phyloP scores from a whole-genome alignment of 2,888 invertebrate species.

The Himalopsyche anomala region DNA sequence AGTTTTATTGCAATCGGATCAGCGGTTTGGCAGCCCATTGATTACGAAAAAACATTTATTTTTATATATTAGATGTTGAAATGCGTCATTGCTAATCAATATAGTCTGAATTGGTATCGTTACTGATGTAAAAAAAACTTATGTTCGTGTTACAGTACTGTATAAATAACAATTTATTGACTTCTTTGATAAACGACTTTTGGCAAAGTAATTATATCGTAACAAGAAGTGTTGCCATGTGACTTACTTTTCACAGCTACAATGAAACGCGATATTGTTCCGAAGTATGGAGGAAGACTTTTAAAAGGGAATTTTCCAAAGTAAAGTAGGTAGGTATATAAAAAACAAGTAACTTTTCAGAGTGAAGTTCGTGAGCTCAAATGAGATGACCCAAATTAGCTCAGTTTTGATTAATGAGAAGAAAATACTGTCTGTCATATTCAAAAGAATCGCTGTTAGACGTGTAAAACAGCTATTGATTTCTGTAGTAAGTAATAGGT shows the following conservation, averaged over 20 bases:
- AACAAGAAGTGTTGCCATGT: background rate
- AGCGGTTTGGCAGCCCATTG: too few species aligned
- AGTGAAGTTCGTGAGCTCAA: conserved; percentile 3
- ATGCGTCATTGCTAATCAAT: too few species aligned
- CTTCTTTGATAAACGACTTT: too few species aligned
- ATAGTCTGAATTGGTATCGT: too few species aligned
- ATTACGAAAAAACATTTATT: too few species aligned
- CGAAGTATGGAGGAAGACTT: background rate
- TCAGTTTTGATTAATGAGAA: conserved; percentile 27
- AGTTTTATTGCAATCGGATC: too few species aligned
- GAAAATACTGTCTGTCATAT: conserved; percentile 27
- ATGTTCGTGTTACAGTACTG: too few species aligned
- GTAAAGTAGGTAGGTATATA: background rate
- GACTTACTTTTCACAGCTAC: background rate
- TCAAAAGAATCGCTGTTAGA: background rate
- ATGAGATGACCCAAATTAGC: conserved; percentile 19
- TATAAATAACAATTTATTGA: too few species aligned
- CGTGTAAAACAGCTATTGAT: background rate
- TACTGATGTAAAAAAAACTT: too few species aligned
- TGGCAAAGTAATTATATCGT: too few species aligned
- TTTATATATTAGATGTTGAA: too few species aligned
- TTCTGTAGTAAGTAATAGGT: background rate
- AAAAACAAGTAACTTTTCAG: background rate
- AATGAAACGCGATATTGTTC: background rate
- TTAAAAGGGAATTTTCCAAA: background rate